A percentile compares a stretch with the other conserved stretches of the same genome.
Evolutionary conservation across 2,113 vertebrate species (phyloP).

Genomic region (Salvelinus alpinus): DNA sequence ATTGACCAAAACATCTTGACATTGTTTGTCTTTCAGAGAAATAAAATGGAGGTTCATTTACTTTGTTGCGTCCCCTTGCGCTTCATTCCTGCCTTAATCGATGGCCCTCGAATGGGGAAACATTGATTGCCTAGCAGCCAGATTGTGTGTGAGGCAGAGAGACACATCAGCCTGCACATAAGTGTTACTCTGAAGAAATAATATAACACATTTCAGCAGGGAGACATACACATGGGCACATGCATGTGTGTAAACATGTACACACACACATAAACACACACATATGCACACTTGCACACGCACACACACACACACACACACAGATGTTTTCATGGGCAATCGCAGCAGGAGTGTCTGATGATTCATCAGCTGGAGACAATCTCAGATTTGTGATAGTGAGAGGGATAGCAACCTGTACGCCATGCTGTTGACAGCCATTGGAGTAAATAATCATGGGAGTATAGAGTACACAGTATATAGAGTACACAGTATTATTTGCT

Average conservation of each 20-base stretch:
- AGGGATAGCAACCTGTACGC: too few species aligned
- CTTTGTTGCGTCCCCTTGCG: conserved; percentile 52
- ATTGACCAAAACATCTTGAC: conserved; percentile 66
- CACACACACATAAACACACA: neutral
- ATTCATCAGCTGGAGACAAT: too few species aligned
- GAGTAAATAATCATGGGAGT: too few species aligned
- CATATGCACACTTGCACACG: neutral
- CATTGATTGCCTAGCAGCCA: conserved; percentile 41
- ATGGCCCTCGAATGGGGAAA: conserved; percentile 46
- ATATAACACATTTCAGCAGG: neutral
- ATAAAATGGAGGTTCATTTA: conserved; percentile 70
- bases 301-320: neutral
- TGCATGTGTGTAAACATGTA: neutral
- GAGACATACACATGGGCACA: neutral
- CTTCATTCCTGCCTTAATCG: conserved; percentile 50
- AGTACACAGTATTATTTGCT: too few species aligned
- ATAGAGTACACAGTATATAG: too few species aligned
- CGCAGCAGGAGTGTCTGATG: too few species aligned
- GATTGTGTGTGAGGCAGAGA: neutral
- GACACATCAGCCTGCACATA: neutral
- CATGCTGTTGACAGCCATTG: too few species aligned
- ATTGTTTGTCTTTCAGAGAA: conserved; percentile 71
- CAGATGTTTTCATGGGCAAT: too few species aligned
- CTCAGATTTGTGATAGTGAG: too few species aligned
- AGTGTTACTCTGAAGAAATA: neutral